Evolutionary conservation across 2,113 vertebrate genomes (phyloP).

Genomic region (Balaeniceps rex): DNA sequence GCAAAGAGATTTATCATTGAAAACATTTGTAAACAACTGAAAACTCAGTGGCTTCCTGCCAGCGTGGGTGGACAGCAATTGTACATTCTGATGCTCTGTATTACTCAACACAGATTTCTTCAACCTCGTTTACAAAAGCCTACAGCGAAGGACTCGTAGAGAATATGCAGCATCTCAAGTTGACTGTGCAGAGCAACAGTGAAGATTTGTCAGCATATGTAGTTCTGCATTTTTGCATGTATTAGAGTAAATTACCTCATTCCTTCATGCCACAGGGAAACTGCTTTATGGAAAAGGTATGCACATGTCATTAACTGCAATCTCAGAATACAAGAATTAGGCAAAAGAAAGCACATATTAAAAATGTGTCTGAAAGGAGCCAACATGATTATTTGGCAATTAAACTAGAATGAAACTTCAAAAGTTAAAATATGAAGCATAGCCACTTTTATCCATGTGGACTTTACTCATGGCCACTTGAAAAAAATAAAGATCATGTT

Average conservation of each 20-base stretch:
- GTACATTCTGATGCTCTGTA: neutral
- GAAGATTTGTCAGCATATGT: neutral
- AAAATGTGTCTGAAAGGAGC: neutral
- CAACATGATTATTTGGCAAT: neutral
- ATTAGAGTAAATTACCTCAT: neutral
- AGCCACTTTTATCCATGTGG: neutral
- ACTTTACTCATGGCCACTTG: neutral
- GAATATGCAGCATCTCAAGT: neutral
- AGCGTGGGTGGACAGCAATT: neutral
- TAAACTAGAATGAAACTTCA: neutral
- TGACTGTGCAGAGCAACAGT: neutral
- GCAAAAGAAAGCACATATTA: neutral
- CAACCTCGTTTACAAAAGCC: neutral
- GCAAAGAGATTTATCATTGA: neutral
- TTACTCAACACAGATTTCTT: neutral
- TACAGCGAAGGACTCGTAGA: neutral
- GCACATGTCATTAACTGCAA: neutral
- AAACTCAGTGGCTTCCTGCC: neutral
- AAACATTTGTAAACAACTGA: neutral
- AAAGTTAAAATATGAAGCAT: neutral
- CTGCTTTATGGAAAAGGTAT: neutral
- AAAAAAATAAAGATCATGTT: neutral
- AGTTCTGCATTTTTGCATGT: neutral
- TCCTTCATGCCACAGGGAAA: neutral
- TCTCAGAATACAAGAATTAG: neutral